Conservation (phyloP, 2,113 vertebrate genomes). For the Propithecus coquereli region DNA sequence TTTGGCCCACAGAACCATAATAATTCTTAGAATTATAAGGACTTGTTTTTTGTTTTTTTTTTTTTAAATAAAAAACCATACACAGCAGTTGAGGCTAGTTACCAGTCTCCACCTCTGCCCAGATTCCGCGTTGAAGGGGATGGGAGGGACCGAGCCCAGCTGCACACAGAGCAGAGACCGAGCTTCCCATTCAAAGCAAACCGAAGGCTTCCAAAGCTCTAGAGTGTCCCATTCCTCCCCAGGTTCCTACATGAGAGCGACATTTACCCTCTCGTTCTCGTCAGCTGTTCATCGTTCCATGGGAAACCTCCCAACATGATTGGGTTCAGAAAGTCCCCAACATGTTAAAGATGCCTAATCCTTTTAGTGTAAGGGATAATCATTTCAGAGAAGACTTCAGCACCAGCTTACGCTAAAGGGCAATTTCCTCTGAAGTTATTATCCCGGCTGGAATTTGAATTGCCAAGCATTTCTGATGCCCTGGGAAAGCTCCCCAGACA, state of each 20-base stretch:
- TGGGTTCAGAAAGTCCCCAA: conserved; percentile 11
- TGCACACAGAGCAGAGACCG: background rate
- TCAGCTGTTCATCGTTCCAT: conserved; percentile 6
- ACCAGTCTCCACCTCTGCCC: background rate
- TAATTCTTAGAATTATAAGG: background rate
- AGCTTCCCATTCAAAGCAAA: background rate
- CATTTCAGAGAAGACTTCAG: conserved; percentile 47
- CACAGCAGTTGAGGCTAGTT: background rate
- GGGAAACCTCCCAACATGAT: background rate
- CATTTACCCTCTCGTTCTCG: background rate
- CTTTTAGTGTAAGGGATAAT: background rate
- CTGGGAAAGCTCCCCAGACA: background rate
- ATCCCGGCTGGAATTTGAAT: conserved; percentile 47
- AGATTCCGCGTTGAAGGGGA: accelerated
- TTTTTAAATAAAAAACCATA: no score
- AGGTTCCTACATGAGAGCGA: background rate
- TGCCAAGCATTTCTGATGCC: background rate
- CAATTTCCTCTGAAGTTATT: conserved; percentile 32
- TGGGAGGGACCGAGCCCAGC: accelerated
- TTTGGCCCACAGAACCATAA: background rate
- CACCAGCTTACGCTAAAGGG: background rate
- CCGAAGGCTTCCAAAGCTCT: background rate
- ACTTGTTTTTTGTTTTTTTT: no score
- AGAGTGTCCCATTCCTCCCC: background rate
- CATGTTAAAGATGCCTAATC: background rate